Evolutionary conservation across 2,888 invertebrate species (phyloP), one percentile per base, ranked within the genome.

Genomic region (Diarsia mendica): DNA sequence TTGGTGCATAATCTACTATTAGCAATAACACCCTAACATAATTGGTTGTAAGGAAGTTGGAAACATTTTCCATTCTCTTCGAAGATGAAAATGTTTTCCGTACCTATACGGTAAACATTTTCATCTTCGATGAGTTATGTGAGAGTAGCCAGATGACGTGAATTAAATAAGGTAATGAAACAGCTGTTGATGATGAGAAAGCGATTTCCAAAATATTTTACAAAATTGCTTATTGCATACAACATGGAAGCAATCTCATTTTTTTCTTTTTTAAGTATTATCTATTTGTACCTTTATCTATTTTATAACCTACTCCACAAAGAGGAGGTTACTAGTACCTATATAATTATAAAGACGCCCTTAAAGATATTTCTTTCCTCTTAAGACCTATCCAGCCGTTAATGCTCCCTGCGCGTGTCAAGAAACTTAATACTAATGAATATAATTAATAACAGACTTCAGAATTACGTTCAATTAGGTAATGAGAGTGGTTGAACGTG

Each of bases 401-500:
- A 65, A 67, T 60, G 63, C 60, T 55, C 48, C 23, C 23, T 23
- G 18, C 51, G 11, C 60, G 46, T 65, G 49, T 74, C 74, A 73
- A 64, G 69, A 73, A 67, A 73, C 67, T 69, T 60, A 70, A 79
- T 63, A 72, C 60, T 64, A 79, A 79, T 70, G n/a, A 44, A 49
- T 33, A 23, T 69, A 60, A 79, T 79, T 70, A 79, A 33, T 60
- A 79, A 71, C 23, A 49, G 49, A n/a, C 77, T 77, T 58, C 20
- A 60, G 63, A 79, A 73, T 73, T 61, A 67, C 61, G 23, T 70
- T 79, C 61, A 68, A 51, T 71, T 70, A 61, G 33, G 15, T 84
- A 79, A 74, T 74, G 39, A 74, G 68, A 68, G 61, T 68, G 49
- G 51, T 44, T 75, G 71, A 84, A 80, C 73, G 60, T 69, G 70